These are phyloP conservation scores for Pocillopora verrucosa DNA, from an alignment of 64 coral and sea anemone species.

Conservation along the genomic window DNA sequence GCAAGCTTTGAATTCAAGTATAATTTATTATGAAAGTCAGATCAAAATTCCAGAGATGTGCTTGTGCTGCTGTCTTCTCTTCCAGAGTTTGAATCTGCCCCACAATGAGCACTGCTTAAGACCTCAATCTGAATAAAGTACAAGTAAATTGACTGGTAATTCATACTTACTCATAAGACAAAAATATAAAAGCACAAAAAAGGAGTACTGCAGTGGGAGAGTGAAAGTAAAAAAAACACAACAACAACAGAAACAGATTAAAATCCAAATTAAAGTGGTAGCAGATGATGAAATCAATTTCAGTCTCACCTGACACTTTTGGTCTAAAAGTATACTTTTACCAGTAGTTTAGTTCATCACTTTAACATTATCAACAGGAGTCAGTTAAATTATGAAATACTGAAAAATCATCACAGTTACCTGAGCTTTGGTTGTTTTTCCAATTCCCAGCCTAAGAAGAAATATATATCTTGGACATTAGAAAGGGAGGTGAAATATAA, in stretches of 20 bases:
- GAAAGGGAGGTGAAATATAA: background rate
- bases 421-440: conserved; percentile 70
- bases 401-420: conserved; percentile 1
- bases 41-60: conserved; percentile 25
- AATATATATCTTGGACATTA: background rate
- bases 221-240: too few relatives aligned
- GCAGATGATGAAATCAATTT: too few relatives aligned
- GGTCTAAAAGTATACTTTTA: too few relatives aligned
- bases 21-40: background rate
- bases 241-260: too few relatives aligned
- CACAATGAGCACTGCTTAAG: conserved; percentile 16
- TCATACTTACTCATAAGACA: too few relatives aligned
- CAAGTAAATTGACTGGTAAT: background rate
- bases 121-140: conserved; percentile 10
- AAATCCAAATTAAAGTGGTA: too few relatives aligned
- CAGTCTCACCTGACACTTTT: too few relatives aligned
- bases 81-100: background rate
- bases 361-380: too few relatives aligned
- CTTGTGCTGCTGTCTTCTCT: background rate
- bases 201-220: too few relatives aligned
- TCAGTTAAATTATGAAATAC: background rate
- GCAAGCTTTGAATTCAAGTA: background rate
- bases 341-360: background rate
- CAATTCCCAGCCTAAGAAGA: conserved; percentile 61
- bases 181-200: too few relatives aligned